Base-by-base conservation (phyloP, 2,113 vertebrate genomes). In the Phylloscopus trochilus region DNA sequence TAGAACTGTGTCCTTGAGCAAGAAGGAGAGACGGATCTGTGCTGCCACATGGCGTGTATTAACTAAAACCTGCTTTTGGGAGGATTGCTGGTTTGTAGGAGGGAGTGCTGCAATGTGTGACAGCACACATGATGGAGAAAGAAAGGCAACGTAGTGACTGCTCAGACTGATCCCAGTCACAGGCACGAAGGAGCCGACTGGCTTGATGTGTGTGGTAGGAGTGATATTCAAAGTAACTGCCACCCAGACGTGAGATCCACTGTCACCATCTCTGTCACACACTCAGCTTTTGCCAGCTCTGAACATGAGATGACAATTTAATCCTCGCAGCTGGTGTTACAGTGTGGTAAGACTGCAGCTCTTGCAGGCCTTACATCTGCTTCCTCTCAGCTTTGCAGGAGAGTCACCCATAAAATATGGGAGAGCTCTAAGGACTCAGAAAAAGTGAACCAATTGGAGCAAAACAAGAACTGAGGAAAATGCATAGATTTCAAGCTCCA, bases 291-390 rank as follows among this genome's bases (percentile, higher is more conserved):
- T 93, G 89, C 90, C 79, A 90, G 92, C 82, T 56, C 62, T 35
- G 77, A 93, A n/a, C 63, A 59, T 21, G 75, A 90, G 87, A 92
- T 47, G 90, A 78, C 62, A 85, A 73, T 87, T 90, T 92, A 95
- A 95, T 90, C 60, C 79, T 93, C 4, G 2, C 88, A 96, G 93
- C 92, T 96, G 95, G 75, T 88, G 68, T 55, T 83, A 24, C 75
- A 93, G 64, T 22, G 75, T 53, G 74, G 37, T 74, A 22, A 83
- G 90, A 10, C 62, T 73, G 39, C 87, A 93, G 74, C 58, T 72
- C 85, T 92, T 3, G 4, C 85, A 86, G 82, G 64, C 79, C 56
- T 89, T 81, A 18, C 85, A 84, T 81, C 90, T 95, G 82, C 73
- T 81, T 94, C 68, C 64, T 70, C 63, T 46, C 0, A 0, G 70